Conservation (phyloP, 2,888 invertebrate species). For the Polymixis lichenea region DNA sequence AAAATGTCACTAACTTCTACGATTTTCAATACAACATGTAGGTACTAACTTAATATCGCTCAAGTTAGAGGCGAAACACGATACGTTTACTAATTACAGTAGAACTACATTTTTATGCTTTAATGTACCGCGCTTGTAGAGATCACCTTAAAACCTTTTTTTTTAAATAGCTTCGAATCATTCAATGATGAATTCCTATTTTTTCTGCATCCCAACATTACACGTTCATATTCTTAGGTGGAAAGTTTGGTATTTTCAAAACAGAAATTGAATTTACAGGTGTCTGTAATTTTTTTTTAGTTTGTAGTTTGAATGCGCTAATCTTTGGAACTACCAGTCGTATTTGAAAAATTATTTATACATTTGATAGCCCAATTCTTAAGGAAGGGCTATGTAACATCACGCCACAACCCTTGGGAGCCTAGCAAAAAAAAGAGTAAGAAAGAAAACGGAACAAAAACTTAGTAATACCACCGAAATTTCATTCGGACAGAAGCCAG, state of each 20-base stretch:
- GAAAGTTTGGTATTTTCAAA: conserved; percentile 1
- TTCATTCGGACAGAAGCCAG: no score
- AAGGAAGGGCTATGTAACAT: no score
- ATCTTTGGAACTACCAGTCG: no score
- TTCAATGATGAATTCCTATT: not conserved
- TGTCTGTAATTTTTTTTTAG: no score
- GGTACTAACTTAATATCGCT: not conserved
- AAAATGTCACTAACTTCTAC: not conserved
- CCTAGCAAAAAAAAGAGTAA: no score
- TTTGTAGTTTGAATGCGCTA: no score
- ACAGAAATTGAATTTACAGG: not conserved
- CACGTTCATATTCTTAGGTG: not conserved
- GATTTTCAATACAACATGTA: conserved; percentile 7
- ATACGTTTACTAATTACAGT: not conserved
- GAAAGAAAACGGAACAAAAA: no score
- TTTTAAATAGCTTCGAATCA: not conserved
- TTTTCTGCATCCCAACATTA: not conserved
- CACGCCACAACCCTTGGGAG: no score
- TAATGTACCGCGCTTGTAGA: not conserved
- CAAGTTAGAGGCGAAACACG: not conserved
- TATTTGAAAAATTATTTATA: no score
- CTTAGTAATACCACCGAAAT: no score
- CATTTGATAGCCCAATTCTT: no score
- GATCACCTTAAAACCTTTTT: not conserved
- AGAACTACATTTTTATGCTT: conserved; percentile 1